phyloP scores from a whole-genome alignment of 2,797 vertebrate species.

The Adrianichthys oophorus region DNA sequence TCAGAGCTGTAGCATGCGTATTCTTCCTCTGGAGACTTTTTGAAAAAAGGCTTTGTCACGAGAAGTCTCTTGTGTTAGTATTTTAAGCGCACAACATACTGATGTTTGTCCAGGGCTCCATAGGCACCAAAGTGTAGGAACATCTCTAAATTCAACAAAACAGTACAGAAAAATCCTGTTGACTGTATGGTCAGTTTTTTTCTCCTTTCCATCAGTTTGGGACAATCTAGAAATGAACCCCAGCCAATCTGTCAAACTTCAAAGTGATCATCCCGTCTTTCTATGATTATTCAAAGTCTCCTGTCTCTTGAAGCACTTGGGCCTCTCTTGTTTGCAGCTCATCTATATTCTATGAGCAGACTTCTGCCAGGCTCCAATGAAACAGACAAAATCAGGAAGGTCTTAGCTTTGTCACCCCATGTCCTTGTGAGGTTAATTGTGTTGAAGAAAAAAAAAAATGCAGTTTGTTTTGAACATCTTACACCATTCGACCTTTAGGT shows the following conservation, averaged over 20 bases:
- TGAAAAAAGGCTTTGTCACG: too few species aligned
- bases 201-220: constrained; percentile 2
- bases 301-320: constrained; percentile 18
- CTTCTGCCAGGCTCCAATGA: constrained; percentile 38
- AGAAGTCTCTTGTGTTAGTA: too few species aligned
- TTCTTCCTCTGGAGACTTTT: too few species aligned
- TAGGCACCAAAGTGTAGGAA: constrained; percentile 3
- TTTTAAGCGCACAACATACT: too few species aligned
- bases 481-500: constrained; percentile 25
- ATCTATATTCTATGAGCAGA: constrained; percentile 41
- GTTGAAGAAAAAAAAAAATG: constrained; percentile 31
- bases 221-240: constrained; percentile 15
- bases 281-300: constrained; percentile 21
- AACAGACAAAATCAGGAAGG: constrained; percentile 32
- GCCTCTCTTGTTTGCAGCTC: constrained; percentile 30
- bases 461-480: constrained; percentile 40
- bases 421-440: constrained; percentile 58
- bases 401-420: constrained; percentile 42
- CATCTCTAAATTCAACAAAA: constrained; percentile 12
- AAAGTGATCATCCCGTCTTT: constrained; percentile 13
- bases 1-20: too few species aligned
- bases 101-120: too few species aligned
- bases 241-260: constrained; percentile 7
- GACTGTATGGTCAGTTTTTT: not conserved
- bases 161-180: constrained; percentile 8